Evolutionary conservation across 2,888 invertebrate genomes (phyloP), one percentile per base, ranked within the genome.

Genomic region (Linyphia triangularis): DNA sequence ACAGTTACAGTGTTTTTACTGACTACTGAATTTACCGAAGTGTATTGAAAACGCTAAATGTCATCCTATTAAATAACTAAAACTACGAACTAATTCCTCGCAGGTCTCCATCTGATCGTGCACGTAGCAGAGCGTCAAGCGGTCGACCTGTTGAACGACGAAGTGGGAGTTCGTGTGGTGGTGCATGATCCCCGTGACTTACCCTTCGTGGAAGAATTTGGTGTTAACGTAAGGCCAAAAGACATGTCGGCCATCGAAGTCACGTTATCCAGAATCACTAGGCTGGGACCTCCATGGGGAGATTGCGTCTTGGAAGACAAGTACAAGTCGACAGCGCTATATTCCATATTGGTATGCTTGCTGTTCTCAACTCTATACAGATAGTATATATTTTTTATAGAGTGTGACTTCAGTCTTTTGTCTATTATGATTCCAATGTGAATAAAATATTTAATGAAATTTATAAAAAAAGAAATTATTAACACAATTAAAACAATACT

Each of bases 181-280:
- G 51, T 88, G 1, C 88, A 88, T 28, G 77, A 88, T 24, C 88
- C 88, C 0, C 57, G 30, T 0, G 75, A 82, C 22, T 63, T 88
- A 0, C 88, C 88, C 4, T 88, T 88, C 37, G 70, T 88, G n/a
- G 77, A 75, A 0, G 88, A 88, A 33, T 43, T 77, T 30, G 88
- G 82, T 2, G 70, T 77, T 5, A 88, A 83, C 28, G 22, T 88
- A 7, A 22, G 83, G 1, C 88, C 88, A 2, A 57, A 24, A 19
- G 88, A 88, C 28, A 88, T 88, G 88, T 63, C 88, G 5, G 88
- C 82, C 1, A 19, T 88, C 9, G 88, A 83, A 37, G 83, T 88
- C n/a, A 88, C 82, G 1, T 33, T 82, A 16, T 16, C 69, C 9
- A 13, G 16, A 0, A 43, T 70, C 1, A n/a, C 57, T 7, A 57